Conservation (phyloP, 2,113 vertebrate species). For the Ceyx melanurus region DNA sequence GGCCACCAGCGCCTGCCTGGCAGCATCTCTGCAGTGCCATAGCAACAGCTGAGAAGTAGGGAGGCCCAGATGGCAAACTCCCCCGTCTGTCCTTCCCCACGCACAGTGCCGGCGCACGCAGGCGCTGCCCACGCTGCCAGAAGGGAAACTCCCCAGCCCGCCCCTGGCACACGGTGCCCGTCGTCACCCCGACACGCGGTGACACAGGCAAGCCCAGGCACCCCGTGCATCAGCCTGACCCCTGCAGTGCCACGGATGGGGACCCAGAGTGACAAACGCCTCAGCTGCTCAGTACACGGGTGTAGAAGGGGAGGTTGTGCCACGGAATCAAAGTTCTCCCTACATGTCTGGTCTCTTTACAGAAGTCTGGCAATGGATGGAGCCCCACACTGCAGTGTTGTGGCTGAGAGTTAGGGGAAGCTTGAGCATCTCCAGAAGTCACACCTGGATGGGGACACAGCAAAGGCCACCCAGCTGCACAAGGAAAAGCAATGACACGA, state of each 20-base stretch:
- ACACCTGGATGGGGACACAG: background rate
- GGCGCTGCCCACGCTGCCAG: slow-evolving; percentile 38
- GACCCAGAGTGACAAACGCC: fast-evolving
- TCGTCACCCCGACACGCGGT: fast-evolving
- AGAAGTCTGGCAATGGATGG: background rate
- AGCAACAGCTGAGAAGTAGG: slow-evolving; percentile 62
- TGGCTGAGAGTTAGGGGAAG: background rate
- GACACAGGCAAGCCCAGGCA: fast-evolving
- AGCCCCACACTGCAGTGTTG: fast-evolving
- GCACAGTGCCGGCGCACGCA: background rate
- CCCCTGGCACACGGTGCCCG: fast-evolving
- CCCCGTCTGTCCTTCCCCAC: slow-evolving; percentile 53
- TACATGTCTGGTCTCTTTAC: background rate
- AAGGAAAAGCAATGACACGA: fast-evolving
- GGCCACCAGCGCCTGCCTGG: slow-evolving; percentile 28
- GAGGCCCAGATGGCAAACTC: slow-evolving; percentile 71
- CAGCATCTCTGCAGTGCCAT: slow-evolving; percentile 57
- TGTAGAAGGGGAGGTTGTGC: background rate
- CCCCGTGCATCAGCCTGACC: fast-evolving
- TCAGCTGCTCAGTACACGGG: fast-evolving
- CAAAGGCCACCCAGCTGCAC: background rate
- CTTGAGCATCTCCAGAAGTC: background rate
- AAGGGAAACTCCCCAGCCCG: background rate
- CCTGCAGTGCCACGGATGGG: fast-evolving
- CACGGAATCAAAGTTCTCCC: background rate